Conservation (phyloP, 2,888 invertebrate species). For the Fragum fragum region DNA sequence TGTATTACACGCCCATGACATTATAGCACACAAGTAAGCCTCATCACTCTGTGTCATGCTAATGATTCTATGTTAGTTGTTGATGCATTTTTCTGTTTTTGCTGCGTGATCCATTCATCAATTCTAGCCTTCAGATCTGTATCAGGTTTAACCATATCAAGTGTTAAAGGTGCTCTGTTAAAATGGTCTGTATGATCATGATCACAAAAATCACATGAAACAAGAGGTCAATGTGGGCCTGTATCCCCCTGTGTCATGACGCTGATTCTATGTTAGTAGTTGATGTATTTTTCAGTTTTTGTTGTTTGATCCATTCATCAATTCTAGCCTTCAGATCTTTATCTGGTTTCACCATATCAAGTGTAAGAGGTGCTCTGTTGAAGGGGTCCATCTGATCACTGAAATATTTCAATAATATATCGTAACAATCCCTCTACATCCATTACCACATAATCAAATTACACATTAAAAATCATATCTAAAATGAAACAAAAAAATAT, state of each 20-base stretch:
- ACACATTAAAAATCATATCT: too few relatives aligned
- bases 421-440: too few relatives aligned
- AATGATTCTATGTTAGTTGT: not conserved
- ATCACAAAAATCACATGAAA: not conserved
- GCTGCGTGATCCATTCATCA: slow-evolving; percentile 90
- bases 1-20: too few relatives aligned
- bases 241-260: not conserved
- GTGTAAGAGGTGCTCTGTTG: slow-evolving; percentile 96
- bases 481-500: too few relatives aligned
- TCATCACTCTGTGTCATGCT: not conserved
- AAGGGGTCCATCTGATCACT: slow-evolving; percentile 99
- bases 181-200: too few relatives aligned
- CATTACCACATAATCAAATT: too few relatives aligned
- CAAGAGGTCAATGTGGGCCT: not conserved
- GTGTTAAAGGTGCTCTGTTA: too few relatives aligned
- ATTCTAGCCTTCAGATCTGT: slow-evolving; percentile 92
- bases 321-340: slow-evolving; percentile 92
- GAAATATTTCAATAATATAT: too few relatives aligned
- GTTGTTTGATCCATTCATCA: slow-evolving; percentile 90
- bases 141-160: slow-evolving; percentile 96
- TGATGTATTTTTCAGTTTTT: slow-evolving; percentile 42
- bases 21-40: too few relatives aligned
- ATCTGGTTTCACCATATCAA: slow-evolving; percentile 96
- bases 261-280: not conserved
- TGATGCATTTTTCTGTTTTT: slow-evolving; percentile 41